Conservation (phyloP, 2,797 vertebrate genomes). For the Chrosomus eos region DNA sequence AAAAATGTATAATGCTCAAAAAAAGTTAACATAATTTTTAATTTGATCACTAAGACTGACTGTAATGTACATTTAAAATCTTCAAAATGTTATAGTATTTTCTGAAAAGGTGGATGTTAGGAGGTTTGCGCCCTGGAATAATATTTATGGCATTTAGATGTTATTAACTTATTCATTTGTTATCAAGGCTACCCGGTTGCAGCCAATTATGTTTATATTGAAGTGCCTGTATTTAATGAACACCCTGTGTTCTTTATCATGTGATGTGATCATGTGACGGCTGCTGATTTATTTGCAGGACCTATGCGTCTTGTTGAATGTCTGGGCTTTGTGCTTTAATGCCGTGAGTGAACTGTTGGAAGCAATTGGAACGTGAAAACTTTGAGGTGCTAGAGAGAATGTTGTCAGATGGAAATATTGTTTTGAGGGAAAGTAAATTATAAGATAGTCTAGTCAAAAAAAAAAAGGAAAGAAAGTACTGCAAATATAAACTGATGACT, state of each 20-base stretch:
- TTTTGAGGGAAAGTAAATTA: conserved; percentile 2
- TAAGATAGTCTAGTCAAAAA: not conserved
- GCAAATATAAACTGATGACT: not conserved
- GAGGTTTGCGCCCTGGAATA: not conserved
- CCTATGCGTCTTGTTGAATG: not conserved
- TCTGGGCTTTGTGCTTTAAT: not conserved
- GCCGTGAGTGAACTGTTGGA: not conserved
- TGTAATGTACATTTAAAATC: not conserved
- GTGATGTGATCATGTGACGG: not conserved
- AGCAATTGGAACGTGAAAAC: conserved; percentile 2
- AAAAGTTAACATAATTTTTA: not conserved
- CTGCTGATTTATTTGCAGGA: not conserved
- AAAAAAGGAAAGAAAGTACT: not conserved
- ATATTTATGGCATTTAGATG: conserved; percentile 4
- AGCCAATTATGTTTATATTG: conserved; percentile 5
- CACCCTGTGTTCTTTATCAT: not conserved
- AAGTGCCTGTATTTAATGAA: conserved; percentile 4
- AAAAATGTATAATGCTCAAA: not conserved
- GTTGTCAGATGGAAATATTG: not conserved
- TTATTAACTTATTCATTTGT: not conserved
- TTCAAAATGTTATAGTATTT: not conserved
- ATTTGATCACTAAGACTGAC: not conserved
- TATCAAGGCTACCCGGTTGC: not conserved
- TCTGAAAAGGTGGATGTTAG: not conserved
- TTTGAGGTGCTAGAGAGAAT: not conserved